phyloP scores from a whole-genome alignment of 2,797 vertebrate genomes.

The Pitangus sulphuratus region DNA sequence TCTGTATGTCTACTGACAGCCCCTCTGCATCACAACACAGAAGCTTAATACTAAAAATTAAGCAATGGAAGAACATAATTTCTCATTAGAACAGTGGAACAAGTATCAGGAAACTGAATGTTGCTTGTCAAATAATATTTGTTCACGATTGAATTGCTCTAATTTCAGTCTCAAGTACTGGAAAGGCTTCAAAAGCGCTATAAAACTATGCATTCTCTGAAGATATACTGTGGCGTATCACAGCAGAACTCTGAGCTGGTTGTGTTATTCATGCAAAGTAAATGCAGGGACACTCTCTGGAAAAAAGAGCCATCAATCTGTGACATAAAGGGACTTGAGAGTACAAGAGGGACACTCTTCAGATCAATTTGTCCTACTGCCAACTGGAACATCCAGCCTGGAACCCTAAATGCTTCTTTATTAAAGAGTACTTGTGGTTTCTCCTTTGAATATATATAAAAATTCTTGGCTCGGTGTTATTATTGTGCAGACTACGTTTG shows the following conservation, averaged over 20 bases:
- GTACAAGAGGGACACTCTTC: conserved; percentile 50
- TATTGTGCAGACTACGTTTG: not conserved
- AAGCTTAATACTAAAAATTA: not conserved
- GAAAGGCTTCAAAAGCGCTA: not conserved
- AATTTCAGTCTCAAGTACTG: not conserved
- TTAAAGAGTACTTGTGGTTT: conserved; percentile 1
- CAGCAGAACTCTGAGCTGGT: not conserved
- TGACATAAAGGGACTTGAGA: conserved; percentile 65
- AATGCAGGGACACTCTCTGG: conserved; percentile 20
- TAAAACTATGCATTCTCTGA: not conserved
- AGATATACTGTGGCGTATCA: not conserved
- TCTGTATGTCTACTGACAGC: not conserved
- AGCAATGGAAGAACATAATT: not conserved
- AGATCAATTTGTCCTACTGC: conserved; percentile 60
- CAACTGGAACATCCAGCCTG: conserved; percentile 52
- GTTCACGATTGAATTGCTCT: not conserved
- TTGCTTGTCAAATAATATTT: not conserved
- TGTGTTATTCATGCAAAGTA: conserved; percentile 23
- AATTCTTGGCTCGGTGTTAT: not conserved
- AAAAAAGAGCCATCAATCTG: conserved; percentile 45
- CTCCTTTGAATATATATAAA: conserved; percentile 12
- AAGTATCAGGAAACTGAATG: not conserved
- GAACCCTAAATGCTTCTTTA: conserved; percentile 48
- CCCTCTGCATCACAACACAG: not conserved
- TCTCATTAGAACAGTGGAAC: not conserved